Evolutionary conservation across 2,113 vertebrate genomes (phyloP), one percentile per base, ranked within the genome.

Genomic region (Pygathrix nemaeus): DNA sequence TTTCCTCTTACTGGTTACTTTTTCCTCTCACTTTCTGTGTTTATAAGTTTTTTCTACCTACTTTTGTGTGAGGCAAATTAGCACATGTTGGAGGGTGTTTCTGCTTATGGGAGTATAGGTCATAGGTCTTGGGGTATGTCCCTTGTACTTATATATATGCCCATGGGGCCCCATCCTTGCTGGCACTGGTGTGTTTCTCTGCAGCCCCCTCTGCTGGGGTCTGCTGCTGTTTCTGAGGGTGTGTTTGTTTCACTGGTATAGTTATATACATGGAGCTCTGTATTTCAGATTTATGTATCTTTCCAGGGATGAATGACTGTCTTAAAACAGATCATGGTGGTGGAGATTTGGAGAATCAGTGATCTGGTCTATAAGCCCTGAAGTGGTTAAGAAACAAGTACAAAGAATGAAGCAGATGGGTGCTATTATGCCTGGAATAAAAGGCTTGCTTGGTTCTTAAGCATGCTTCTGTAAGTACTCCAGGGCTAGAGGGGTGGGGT

Each of bases 381-480:
- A 57, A 57, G 35, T 72, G 30, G 43, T 17, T 38, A 85, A 70
- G 70, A 72, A 64, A 89, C 38, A 78, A 76, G 85, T 13, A 90
- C 70, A 92, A 83, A 52, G 52, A 83, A 57, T 68, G 35, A 50
- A 75, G 27, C 27, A 84, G 45, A 32, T 73, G 10, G 55, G 18
- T 79, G 48, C 45, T 85, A 18, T 57, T 68, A 40, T 45, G 20
- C 13, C 35, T 91, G 66, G 45, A 96, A 52, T 80, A 81, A 59
- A 14, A 50, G 66, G 64, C 59, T 84, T 90, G 94, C 43, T 85
- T 78, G 43, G n/a, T 78, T 96, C 61, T 93, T 78, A n/a, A 14
- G n/a, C 6, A 3, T 59, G 52, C 35, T 86, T 97, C 38, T 93
- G 3, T 76, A 89, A 86, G 64, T 88, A 43, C 14, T 52, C 8